Evolutionary conservation across 2,113 vertebrate species (phyloP).

Genomic region (Phaethornis superciliosus): DNA sequence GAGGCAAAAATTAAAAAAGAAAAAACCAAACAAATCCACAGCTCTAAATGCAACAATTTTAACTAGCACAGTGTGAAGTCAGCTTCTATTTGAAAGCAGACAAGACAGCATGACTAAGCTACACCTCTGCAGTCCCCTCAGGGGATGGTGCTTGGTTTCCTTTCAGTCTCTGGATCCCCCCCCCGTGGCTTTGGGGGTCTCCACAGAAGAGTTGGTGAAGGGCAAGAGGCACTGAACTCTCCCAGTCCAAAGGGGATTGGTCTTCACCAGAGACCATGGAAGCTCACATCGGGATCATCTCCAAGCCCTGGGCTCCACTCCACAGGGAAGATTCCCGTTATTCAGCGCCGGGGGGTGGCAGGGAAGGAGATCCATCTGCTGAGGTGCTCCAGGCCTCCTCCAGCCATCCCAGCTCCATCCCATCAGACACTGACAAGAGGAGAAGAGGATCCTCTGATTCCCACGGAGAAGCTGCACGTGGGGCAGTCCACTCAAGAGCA

Average conservation of each 20-base stretch:
- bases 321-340: not conserved
- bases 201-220: not conserved
- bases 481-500: conserved; percentile 57
- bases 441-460: conserved; percentile 70
- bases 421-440: not conserved
- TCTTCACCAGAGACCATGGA: not conserved
- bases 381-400: not conserved
- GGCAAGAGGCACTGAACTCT: conserved; percentile 37
- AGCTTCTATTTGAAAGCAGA: not conserved
- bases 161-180: not conserved
- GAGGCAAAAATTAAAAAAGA: not conserved
- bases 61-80: not conserved
- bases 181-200: not conserved
- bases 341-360: not conserved
- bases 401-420: not conserved
- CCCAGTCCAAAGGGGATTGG: not conserved
- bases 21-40: not conserved
- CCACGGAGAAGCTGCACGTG: conserved; percentile 52
- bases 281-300: not conserved
- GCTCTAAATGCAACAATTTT: not conserved
- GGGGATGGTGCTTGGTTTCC: not conserved
- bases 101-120: not conserved
- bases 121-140: not conserved
- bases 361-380: not conserved
- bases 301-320: not conserved